Evolutionary conservation across 2,113 vertebrate genomes (phyloP).

Genomic region (Mormoops blainvillei): DNA sequence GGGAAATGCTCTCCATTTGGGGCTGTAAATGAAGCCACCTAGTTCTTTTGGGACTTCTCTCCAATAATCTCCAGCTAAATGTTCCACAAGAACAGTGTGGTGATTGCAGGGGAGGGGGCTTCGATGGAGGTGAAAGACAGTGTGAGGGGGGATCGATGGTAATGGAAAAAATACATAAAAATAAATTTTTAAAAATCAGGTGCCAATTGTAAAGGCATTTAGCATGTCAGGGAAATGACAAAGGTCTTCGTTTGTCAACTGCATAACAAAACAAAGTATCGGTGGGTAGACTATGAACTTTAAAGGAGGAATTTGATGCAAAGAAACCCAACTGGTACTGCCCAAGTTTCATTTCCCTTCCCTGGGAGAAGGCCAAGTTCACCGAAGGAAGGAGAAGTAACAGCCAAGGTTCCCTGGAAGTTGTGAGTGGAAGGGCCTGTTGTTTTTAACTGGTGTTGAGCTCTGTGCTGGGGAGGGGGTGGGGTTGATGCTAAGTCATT

Average conservation of each 20-base stretch:
- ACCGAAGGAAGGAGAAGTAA: neutral
- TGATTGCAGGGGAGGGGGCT: too few species aligned
- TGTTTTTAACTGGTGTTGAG: neutral
- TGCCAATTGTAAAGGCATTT: neutral
- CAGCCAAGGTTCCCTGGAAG: neutral
- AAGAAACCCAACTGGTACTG: neutral
- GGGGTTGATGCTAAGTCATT: neutral
- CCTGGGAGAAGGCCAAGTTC: neutral
- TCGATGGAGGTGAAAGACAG: too few species aligned
- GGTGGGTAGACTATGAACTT: neutral
- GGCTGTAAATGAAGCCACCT: neutral
- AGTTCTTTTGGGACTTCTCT: neutral
- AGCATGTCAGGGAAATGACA: neutral
- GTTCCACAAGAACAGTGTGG: neutral
- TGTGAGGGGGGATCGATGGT: too few species aligned
- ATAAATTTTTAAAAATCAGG: neutral
- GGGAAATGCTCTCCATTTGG: neutral
- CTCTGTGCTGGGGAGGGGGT: neutral
- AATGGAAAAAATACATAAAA: too few species aligned
- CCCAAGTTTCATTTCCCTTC: neutral
- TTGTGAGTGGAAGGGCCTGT: neutral
- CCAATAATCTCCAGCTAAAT: neutral
- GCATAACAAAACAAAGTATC: neutral
- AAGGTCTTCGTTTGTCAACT: slow-evolving; percentile 1
- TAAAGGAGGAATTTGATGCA: neutral